Percentiles rank a stretch among this genome's conserved stretches.
Evolutionary conservation across 2,888 invertebrate species (phyloP).

Genomic region (Tanypteryx hageni): DNA sequence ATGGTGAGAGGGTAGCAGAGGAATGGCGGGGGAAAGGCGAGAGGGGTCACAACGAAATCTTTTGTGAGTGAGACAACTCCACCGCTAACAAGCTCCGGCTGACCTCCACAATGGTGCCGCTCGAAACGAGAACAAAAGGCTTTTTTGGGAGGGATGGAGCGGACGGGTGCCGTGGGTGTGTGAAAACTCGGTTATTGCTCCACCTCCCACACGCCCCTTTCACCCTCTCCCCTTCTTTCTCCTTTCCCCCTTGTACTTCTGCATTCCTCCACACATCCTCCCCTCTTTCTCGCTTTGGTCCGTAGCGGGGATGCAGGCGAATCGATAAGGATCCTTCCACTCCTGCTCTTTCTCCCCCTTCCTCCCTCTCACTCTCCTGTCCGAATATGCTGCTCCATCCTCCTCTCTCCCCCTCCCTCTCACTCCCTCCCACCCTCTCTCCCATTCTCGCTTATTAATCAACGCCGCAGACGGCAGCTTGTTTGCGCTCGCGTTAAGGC

Average conservation of each 20-base stretch:
- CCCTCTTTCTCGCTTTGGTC: background rate
- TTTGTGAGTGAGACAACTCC: constrained; percentile 29
- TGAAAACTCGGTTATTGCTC: constrained; percentile 28
- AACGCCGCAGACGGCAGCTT: background rate
- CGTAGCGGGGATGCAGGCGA: too few species aligned
- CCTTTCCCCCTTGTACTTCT: background rate
- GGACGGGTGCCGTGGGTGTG: background rate
- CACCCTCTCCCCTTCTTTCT: background rate
- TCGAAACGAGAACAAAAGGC: constrained; percentile 19
- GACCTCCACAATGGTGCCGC: constrained; percentile 25
- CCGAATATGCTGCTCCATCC: background rate
- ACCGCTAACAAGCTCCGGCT: constrained; percentile 28
- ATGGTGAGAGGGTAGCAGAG: background rate
- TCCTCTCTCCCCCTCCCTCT: background rate
- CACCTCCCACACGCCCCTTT: background rate
- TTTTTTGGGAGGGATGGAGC: background rate
- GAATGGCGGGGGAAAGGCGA: background rate
- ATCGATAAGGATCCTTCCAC: background rate
- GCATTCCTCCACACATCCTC: background rate
- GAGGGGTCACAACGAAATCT: background rate
- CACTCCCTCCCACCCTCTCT: background rate
- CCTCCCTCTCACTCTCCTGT: background rate
- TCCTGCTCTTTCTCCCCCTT: background rate
- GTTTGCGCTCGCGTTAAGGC: background rate
- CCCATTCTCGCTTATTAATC: background rate